These are phyloP conservation scores for Melanotaenia maccullochi DNA, from an alignment of 2,797 vertebrate genomes.

Conservation along the genomic window DNA sequence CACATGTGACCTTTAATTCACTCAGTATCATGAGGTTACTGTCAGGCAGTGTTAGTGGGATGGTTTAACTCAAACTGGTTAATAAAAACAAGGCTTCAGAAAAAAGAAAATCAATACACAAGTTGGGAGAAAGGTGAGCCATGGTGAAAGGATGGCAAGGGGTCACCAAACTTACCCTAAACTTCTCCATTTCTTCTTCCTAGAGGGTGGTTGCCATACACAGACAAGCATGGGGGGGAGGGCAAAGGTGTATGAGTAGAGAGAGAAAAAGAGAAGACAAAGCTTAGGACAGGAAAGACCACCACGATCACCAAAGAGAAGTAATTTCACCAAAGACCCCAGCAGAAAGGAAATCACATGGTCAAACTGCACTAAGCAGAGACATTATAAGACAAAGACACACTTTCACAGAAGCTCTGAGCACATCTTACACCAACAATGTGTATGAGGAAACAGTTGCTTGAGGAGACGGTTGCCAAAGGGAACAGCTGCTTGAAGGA, in stretches of 20 bases:
- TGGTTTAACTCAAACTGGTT: conserved; percentile 60
- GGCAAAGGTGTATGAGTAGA: conserved; percentile 81
- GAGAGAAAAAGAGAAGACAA: conserved; percentile 81
- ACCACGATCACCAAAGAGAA: conserved; percentile 88
- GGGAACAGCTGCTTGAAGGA: conserved; percentile 64
- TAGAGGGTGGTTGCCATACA: conserved; percentile 93
- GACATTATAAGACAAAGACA: conserved; percentile 68
- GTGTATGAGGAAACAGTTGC: conserved; percentile 55
- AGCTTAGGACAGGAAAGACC: conserved; percentile 95
- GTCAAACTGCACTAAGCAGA: conserved; percentile 51
- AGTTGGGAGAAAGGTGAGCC: conserved; percentile 16
- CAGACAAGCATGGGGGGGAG: conserved; percentile 90
- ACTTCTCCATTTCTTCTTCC: conserved; percentile 99
- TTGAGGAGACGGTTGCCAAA: conserved; percentile 53
- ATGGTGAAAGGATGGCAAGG: conserved; percentile 71
- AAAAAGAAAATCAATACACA: conserved; percentile 60
- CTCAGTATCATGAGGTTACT: conserved; percentile 31
- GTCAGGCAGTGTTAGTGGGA: conserved; percentile 58
- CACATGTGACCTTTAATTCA: conserved; percentile 69
- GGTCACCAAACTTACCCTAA: conserved; percentile 95
- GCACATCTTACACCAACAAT: conserved; percentile 61
- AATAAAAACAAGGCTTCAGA: conserved; percentile 68
- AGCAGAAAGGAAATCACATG: conserved; percentile 63
- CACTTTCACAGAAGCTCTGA: conserved; percentile 64
- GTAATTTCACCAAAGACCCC: conserved; percentile 80